phyloP scores from a whole-genome alignment of 2,888 invertebrate species.

The Caenorhabditis sp. region DNA sequence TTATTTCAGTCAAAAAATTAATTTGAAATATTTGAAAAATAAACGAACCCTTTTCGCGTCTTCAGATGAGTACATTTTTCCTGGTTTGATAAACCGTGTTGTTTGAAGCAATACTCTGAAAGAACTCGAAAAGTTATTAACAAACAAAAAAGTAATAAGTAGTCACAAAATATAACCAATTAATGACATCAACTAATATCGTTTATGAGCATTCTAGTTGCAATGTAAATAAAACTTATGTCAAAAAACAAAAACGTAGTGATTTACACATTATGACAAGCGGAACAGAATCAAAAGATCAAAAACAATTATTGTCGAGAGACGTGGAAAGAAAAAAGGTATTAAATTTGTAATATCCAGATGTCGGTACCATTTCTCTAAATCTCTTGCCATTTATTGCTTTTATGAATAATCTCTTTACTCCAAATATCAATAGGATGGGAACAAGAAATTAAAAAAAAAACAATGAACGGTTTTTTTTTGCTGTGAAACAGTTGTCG shows the following conservation, averaged over 20 bases:
- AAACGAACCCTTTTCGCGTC: not conserved
- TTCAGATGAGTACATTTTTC: not conserved
- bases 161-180: no score
- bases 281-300: not conserved
- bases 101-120: not conserved
- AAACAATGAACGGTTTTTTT: no score
- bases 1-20: no score
- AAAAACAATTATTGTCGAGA: not conserved
- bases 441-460: no score
- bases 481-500: no score
- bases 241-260: not conserved
- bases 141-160: no score
- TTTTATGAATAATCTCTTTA: no score
- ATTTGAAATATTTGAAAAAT: no score
- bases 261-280: not conserved
- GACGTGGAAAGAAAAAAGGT: not conserved
- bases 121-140: no score
- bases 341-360: not conserved
- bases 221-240: not conserved
- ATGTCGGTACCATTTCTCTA: not conserved
- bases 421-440: no score
- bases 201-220: not conserved
- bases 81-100: not conserved
- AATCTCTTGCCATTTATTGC: no score
- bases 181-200: no score